Base-by-base conservation (phyloP, 2,113 vertebrate species). In the Sclerurus mexicanus region DNA sequence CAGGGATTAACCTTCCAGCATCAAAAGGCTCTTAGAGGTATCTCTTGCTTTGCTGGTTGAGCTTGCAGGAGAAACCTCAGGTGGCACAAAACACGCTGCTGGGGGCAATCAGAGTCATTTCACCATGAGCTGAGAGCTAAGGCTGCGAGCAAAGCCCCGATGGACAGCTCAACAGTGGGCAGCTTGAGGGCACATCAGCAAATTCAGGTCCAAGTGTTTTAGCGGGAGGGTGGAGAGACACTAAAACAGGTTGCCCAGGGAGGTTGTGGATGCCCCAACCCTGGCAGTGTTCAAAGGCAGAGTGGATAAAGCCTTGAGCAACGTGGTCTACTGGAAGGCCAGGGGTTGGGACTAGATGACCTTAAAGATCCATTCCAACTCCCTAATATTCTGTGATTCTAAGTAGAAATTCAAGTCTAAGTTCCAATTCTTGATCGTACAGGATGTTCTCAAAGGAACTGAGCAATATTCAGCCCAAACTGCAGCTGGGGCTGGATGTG, bases 31-130 rank as follows among this genome's bases (percentile, higher is more conserved):
- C 4, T 39, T 17, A 35, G 47, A 77, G 80, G 15, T 63, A 60
- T 4, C 53, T 79, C 85, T 31, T 23, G 82, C 56, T 40, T 33
- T 53, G 62, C 53, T 40, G 68, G 14, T 64, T 44, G 4, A 2
- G 76, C 60, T 74, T 30, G 56, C 15, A 31, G 90, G 47, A 53
- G 47, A 63, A 68, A 39, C 69, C 85, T 74, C 23, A 3, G 77
- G 56, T 7, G 12, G 46, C 27, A 30, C 3, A 3, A 5, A 47
- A 20, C 4, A 2, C 0, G 3, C 64, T 7, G 35, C 0, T 35
- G 62, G 49, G 35, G 75, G 7, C 47, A 60, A 42, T 4, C 2
- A 1, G 56, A 0, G 5, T 6, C 4, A 0, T 7, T 18, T 27
- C 6, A 4, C 15, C 2, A 24, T 1, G 3, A 67, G 74, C 39